Conservation (phyloP, 2,113 vertebrate genomes). For the Panurus biarmicus region DNA sequence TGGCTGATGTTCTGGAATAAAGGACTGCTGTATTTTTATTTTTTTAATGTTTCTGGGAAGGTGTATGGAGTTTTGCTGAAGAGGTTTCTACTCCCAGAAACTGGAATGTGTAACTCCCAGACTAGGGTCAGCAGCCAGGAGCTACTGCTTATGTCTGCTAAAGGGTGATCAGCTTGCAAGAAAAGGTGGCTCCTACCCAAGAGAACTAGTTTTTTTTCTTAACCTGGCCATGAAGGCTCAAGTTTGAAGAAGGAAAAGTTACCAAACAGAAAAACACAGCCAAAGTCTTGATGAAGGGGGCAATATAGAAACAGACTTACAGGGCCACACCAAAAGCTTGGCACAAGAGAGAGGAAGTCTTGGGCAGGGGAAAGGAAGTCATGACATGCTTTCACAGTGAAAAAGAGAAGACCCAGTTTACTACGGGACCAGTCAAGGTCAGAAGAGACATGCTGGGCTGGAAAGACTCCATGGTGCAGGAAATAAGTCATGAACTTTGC, state of each 20-base stretch:
- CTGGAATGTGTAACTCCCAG: slow-evolving; percentile 2
- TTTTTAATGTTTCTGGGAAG: slow-evolving; percentile 37
- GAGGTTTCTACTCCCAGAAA: slow-evolving; percentile 14
- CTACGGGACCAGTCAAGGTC: slow-evolving; percentile 3
- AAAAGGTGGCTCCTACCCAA: slow-evolving; percentile 43
- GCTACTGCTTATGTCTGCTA: slow-evolving; percentile 24
- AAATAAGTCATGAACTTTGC: slow-evolving; percentile 15
- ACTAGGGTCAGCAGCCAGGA: slow-evolving; percentile 32
- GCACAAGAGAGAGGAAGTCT: slow-evolving; percentile 34
- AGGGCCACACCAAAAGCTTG: slow-evolving; percentile 60
- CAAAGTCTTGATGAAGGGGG: slow-evolving; percentile 25
- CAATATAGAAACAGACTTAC: slow-evolving; percentile 40
- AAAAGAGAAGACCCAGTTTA: slow-evolving; percentile 41
- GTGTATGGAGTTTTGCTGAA: slow-evolving; percentile 12
- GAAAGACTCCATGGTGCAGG: slow-evolving; percentile 36
- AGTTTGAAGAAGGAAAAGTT: slow-evolving; percentile 34
- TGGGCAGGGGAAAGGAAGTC: slow-evolving; percentile 50
- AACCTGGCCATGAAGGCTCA: not conserved
- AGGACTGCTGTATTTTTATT: not conserved
- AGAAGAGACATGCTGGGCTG: slow-evolving; percentile 34
- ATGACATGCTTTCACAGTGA: slow-evolving; percentile 21
- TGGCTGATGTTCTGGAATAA: slow-evolving; percentile 38
- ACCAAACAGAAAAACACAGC: slow-evolving; percentile 37
- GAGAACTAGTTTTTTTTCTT: not conserved
- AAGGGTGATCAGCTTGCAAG: slow-evolving; percentile 29